Base-by-base conservation (phyloP, 2,113 vertebrate species). In the Pimephales promelas region DNA sequence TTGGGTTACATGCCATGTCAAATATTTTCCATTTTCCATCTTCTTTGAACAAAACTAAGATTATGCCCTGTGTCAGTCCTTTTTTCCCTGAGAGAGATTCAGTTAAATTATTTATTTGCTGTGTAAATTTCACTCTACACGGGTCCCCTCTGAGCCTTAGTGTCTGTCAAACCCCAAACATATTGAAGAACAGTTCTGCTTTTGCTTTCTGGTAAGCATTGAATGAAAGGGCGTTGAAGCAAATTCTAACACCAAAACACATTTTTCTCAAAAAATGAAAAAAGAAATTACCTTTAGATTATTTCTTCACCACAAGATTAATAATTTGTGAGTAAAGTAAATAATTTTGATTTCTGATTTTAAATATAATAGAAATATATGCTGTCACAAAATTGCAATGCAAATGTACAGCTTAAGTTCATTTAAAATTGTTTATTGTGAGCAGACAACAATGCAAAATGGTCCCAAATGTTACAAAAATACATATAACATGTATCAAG, bases 361-460 rank as follows among this genome's bases (percentile, higher is more conserved):
- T 6, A 52, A 1, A 52, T 52, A 52, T 20, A 52, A 49, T 16
- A 49, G 52, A 8, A 22, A 20, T 54, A 8, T 20, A 54, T 54
- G 18, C 18, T 8, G 7, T 54, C 52, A 54, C 52, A 54, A 43
- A 54, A 57, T 28, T 5, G 24, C 13, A 66, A 54, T 57, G 10
- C 14, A 57, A 14, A 43, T 54, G 75, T 79, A 79, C 64, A 34
- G 52, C 87, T 61, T 64, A 82, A 88, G 83, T 93, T 91, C 88
- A 92, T 91, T 90, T 89, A 16, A 86, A 73, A 89, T 75, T 54
- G 28, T 83, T 83, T 10, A 81, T 83, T 84, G 86, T 86, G 75
- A 87, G 83, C 83, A 89, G 68, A 81, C 70, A 70, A 62, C 72
- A 84, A 80, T 82, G 79, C n/a, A 14, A 83, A 75, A 89, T 45